Conservation (phyloP, 2,888 invertebrate genomes). For the Diaprepes abbreviatus region DNA sequence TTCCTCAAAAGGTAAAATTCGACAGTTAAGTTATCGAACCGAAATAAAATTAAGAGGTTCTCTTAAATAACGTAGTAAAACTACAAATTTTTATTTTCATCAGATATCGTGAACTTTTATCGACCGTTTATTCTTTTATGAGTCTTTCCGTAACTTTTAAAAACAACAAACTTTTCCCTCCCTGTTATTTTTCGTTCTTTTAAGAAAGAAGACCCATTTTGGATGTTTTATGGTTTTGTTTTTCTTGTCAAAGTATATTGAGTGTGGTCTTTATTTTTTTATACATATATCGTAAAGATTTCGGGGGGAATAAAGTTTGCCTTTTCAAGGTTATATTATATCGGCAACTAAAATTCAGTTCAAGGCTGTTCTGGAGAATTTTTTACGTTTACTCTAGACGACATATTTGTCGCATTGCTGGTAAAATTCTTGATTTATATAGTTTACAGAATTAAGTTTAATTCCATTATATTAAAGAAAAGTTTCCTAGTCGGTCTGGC, state of each 20-base stretch:
- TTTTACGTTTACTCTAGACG: too few relatives aligned
- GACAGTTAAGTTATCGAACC: background rate
- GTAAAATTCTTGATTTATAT: too few relatives aligned
- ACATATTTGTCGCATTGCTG: too few relatives aligned
- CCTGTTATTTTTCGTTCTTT: slow-evolving; percentile 14
- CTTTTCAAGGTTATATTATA: too few relatives aligned
- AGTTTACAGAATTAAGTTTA: too few relatives aligned
- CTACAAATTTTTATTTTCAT: slow-evolving; percentile 23
- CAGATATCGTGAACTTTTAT: slow-evolving; percentile 34
- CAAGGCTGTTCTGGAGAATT: too few relatives aligned
- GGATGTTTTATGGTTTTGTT: slow-evolving; percentile 44
- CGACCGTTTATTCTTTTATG: slow-evolving; percentile 33
- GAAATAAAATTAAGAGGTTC: background rate
- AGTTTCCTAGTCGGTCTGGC: too few relatives aligned
- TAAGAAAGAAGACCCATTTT: slow-evolving; percentile 16
- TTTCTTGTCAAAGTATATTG: slow-evolving; percentile 22
- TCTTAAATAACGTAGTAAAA: slow-evolving; percentile 7
- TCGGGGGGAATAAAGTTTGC: too few relatives aligned
- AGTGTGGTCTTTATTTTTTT: background rate
- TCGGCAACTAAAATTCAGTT: too few relatives aligned
- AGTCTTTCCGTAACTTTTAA: slow-evolving; percentile 21
- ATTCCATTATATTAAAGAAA: too few relatives aligned
- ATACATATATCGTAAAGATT: background rate
- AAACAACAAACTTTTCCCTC: slow-evolving; percentile 4
- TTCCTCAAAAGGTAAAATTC: background rate